Evolutionary conservation across 2,113 vertebrate species (phyloP), one percentile per base, ranked within the genome.

Genomic region (Phalacrocorax pelagicus): DNA sequence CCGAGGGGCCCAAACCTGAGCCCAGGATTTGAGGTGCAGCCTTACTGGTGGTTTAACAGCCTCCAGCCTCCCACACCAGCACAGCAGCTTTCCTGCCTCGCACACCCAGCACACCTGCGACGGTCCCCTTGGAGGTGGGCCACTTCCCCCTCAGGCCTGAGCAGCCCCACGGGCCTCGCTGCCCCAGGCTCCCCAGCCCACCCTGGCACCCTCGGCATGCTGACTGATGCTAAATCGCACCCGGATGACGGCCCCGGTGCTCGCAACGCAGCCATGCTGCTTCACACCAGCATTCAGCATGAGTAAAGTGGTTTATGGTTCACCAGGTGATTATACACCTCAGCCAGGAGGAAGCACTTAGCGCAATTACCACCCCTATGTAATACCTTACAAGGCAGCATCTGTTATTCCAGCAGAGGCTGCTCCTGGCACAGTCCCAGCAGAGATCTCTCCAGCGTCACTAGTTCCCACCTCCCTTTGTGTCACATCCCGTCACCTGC

Each of bases 281-380:
- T 36, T 51, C 15, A 2, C 30, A 20, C 4, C 32, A 5, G 51
- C 17, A 1, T 9, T 38, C 3, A 3, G 34, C 11, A 2, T 2
- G 15, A 10, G 55, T n/a, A 3, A 14, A 38, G 57, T 2, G 32
- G 15, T 15, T 52, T 23, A 21, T 4, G 3, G 51, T 32, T 13
- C 23, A 2, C 5, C n/a, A 1, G n/a, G 3, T 6, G 34, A 36
- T 11, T 1, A 6, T 7, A 12, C 16, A 30, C 6, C 2, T 22
- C 86, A n/a, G 30, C 8, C 34, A 1, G 44, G 36, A 44, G 42
- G 89, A 72, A 30, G 51, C 58, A 4, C 34, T 22, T 4, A 4
- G 44, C 16, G 2, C 38, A 15, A 10, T 73, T 29, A 27, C 22
- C 12, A 2, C 8, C 1, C 34, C 29, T 17, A 5, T 3, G 38